Conservation (phyloP, 2,113 vertebrate species). For the Chinchilla lanigera region DNA sequence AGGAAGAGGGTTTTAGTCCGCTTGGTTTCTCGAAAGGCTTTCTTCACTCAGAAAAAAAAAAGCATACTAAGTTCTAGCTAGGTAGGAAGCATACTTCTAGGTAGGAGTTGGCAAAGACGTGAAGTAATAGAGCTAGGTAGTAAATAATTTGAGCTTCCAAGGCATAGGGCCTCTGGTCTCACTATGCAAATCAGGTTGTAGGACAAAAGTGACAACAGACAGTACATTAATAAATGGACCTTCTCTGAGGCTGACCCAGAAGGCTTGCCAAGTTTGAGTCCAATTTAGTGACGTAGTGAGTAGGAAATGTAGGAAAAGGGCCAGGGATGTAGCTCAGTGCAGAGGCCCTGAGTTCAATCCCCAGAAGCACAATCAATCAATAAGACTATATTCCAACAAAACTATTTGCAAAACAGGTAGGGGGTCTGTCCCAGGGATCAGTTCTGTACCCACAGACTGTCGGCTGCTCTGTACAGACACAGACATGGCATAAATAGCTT, state of each 20-base stretch:
- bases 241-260: not conserved
- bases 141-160: not conserved
- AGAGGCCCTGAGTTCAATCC: not conserved
- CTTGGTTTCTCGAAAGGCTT: not conserved
- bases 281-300: not conserved
- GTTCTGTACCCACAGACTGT: not conserved
- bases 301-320: not conserved
- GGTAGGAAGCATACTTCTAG: slow-evolving; percentile 62
- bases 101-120: slow-evolving; percentile 17
- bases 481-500: not conserved
- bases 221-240: not conserved
- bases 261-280: not conserved
- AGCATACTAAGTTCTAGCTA: not conserved
- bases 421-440: not conserved
- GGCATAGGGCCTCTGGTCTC: not conserved
- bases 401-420: not conserved
- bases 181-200: not conserved
- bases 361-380: not conserved
- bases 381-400: not conserved
- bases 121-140: not conserved
- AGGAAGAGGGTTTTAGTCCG: not conserved
- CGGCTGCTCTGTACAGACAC: not conserved
- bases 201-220: not conserved
- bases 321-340: not conserved
- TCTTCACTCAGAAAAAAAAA: not conserved